A percentile compares a stretch with the other conserved stretches of the same genome.
phyloP scores from a whole-genome alignment of 2,113 vertebrate genomes.

The Oriolus oriolus region DNA sequence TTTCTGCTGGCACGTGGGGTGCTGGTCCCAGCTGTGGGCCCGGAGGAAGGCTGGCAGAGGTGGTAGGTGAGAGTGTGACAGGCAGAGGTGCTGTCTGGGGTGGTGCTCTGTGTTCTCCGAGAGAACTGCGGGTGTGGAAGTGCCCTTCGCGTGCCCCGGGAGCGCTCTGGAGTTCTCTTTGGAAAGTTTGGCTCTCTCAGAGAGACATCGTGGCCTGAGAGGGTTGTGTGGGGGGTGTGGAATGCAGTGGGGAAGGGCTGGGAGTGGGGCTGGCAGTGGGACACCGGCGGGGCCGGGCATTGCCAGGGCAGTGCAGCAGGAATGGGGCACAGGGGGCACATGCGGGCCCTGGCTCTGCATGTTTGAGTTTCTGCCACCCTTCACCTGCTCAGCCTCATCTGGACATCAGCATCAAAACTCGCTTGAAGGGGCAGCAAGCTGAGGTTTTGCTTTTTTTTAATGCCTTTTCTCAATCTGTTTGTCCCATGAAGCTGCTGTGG shows the following conservation, averaged over 20 bases:
- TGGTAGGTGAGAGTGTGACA: background rate
- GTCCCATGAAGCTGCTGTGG: background rate
- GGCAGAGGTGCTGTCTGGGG: background rate
- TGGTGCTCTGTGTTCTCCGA: background rate
- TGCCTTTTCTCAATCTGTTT: background rate
- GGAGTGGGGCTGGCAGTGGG: background rate
- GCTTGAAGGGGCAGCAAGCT: background rate
- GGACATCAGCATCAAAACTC: background rate
- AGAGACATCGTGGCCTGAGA: background rate
- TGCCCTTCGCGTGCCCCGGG: background rate
- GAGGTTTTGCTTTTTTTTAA: background rate
- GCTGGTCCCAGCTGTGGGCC: background rate
- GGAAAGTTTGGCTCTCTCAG: background rate
- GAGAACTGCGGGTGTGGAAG: background rate
- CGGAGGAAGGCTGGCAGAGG: background rate
- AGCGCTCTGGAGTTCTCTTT: background rate
- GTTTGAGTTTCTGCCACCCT: background rate
- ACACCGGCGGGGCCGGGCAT: background rate
- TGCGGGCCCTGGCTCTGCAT: rapidly evolving
- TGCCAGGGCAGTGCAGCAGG: background rate
- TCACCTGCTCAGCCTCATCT: background rate
- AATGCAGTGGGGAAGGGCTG: background rate
- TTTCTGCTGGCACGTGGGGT: background rate
- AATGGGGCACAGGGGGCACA: background rate
- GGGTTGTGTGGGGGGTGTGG: background rate